Conservation (phyloP, 2,797 vertebrate genomes). For the Sebastes trivittatus region DNA sequence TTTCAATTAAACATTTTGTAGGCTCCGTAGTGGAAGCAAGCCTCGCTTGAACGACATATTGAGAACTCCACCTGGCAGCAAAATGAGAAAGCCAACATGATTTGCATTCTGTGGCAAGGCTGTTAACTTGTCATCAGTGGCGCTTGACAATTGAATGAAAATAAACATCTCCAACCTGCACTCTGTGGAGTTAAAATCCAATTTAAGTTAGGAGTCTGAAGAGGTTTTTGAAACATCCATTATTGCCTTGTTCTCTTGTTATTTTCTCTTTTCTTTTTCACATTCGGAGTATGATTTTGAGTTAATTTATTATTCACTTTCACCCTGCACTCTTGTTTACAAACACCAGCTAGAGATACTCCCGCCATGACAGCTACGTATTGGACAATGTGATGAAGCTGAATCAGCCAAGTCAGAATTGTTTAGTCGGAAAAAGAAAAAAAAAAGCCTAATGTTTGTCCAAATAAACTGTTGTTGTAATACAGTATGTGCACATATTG, state of each 20-base stretch:
- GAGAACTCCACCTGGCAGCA: constrained; percentile 74
- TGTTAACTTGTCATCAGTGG: constrained; percentile 77
- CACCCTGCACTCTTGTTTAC: constrained; percentile 19
- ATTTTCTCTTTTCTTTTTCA: constrained; percentile 12
- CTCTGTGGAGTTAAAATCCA: constrained; percentile 66
- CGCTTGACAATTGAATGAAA: constrained; percentile 72
- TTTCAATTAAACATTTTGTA: constrained; percentile 74
- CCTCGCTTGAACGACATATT: constrained; percentile 64
- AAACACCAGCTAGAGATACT: constrained; percentile 14
- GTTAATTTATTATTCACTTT: constrained; percentile 44
- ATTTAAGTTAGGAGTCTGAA: constrained; percentile 63
- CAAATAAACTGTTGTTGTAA: not conserved
- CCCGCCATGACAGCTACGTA: not conserved
- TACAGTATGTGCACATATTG: not conserved
- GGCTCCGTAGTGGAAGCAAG: constrained; percentile 50
- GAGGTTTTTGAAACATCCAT: constrained; percentile 58
- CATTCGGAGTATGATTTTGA: constrained; percentile 35
- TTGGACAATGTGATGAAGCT: not conserved
- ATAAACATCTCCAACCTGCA: constrained; percentile 66
- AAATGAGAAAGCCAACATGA: constrained; percentile 65
- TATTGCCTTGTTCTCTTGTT: constrained; percentile 45
- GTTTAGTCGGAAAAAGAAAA: not conserved
- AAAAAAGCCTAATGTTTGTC: not conserved
- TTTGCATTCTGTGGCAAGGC: constrained; percentile 68
- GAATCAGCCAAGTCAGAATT: not conserved